Conservation (phyloP, 2,888 invertebrate species). For the Pinctada fucata region DNA sequence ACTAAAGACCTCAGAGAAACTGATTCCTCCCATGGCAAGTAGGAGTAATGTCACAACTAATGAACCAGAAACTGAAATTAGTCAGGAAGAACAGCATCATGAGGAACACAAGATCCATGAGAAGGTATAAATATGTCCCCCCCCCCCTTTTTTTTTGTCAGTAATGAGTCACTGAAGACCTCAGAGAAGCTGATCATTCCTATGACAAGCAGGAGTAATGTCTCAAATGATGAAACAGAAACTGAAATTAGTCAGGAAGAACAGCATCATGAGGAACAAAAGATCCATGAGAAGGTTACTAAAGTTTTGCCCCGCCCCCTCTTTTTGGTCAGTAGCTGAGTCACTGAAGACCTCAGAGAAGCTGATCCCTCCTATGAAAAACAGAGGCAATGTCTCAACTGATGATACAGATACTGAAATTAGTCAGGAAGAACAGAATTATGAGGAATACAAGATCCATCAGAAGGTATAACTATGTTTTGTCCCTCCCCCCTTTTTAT, state of each 20-base stretch:
- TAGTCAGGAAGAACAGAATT: conserved; percentile 56
- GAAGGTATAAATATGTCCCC: conserved; percentile 46
- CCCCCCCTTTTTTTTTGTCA: no score
- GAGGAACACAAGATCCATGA: conserved; percentile 64
- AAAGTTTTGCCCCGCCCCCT: neutral
- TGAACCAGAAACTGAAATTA: neutral
- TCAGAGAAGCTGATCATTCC: neutral
- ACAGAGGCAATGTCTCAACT: neutral
- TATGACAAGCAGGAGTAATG: conserved; percentile 16
- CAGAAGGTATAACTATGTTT: conserved; percentile 49
- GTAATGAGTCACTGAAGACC: no score
- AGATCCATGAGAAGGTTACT: conserved; percentile 61
- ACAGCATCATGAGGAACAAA: conserved; percentile 64
- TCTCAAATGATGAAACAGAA: neutral
- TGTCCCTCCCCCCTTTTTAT: no score
- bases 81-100: conserved; percentile 59
- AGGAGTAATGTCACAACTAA: neutral
- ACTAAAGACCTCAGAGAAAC: neutral
- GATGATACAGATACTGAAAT: no score
- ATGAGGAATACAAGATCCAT: conserved; percentile 64
- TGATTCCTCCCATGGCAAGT: conserved; percentile 18
- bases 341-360: neutral
- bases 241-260: conserved; percentile 41
- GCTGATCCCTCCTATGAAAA: conserved; percentile 15
- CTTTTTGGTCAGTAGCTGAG: neutral